Evolutionary conservation across 2,797 vertebrate species (phyloP), one percentile per base, ranked within the genome.

Genomic region (Acipenser oxyrinchus): DNA sequence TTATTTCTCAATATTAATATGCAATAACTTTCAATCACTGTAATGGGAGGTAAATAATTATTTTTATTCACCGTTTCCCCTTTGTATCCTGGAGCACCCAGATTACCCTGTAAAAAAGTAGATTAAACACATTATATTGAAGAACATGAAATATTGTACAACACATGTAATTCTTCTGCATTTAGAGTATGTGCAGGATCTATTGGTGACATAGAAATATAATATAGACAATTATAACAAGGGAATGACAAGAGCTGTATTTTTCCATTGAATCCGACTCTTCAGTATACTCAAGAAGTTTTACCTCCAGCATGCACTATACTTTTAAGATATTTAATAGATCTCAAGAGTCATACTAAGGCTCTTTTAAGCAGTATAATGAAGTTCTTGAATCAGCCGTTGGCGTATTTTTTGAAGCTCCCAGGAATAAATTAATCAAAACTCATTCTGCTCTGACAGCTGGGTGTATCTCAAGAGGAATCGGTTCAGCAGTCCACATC

Each of bases 11-110:
- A 37, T 37, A 37, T 37, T 37, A 37, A 37, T 37, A 37, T 37
- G 37, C 37, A 37, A 5, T 37, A 37, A 37, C 37, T 37, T 37
- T 37, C 37, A 37, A 37, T 37, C 37, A 37, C 37, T 37, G 37
- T 37, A 37, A 37, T 5, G 37, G 37, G 37, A 37, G 37, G 37
- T 37, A 37, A 37, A 37, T 37, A 37, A 37, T 37, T 53, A 11
- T 48, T 55, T 4, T 15, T 10, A 66, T 84, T 79, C 90, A 96
- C 94, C 80, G 87, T 83, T 59, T 95, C 93, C 81, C 94, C 94
- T 76, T 85, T 91, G 71, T 83, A 66, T 72, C 94, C 94, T 71
- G 79, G 70, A 68, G 84, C 57, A 4, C 94, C 93, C 1, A 69
- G 83, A 57, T 91, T 88, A 8, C 94, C 94, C 94, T 96, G 78